These are phyloP conservation scores for Cynodonichthys magdalenae DNA, from an alignment of 2,797 vertebrate species.

Conservation along the genomic window DNA sequence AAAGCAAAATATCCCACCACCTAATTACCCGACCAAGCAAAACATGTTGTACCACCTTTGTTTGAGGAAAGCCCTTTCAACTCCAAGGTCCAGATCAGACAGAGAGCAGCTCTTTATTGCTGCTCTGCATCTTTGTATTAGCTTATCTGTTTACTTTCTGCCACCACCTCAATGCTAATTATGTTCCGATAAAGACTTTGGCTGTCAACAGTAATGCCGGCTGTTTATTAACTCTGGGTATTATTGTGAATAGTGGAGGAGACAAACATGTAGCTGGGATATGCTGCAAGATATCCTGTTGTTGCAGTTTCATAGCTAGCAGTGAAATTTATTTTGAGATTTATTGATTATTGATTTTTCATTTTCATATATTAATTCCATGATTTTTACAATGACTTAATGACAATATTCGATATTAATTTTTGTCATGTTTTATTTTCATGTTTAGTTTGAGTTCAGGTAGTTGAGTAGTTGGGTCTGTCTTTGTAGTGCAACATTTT, in stretches of 20 bases:
- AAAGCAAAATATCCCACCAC: conserved; percentile 26
- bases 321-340: neutral
- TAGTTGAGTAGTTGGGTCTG: too few species aligned
- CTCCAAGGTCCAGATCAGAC: conserved; percentile 28
- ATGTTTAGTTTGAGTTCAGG: too few species aligned
- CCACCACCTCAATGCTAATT: conserved; percentile 55
- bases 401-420: neutral
- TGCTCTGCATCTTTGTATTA: conserved; percentile 46
- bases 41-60: conserved; percentile 46
- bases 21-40: conserved; percentile 62
- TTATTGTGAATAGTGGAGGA: conserved; percentile 9
- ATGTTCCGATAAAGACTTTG: conserved; percentile 30
- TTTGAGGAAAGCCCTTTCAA: conserved; percentile 27
- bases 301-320: conserved; percentile 10
- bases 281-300: conserved; percentile 11
- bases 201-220: conserved; percentile 27
- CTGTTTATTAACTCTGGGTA: conserved; percentile 34
- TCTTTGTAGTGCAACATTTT: too few species aligned
- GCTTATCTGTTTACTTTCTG: conserved; percentile 56
- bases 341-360: neutral
- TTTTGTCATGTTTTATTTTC: too few species aligned
- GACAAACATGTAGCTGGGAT: conserved; percentile 21
- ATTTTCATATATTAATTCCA: neutral
- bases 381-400: neutral
- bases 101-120: conserved; percentile 39